Evolutionary conservation across 1,140 invertebrate genomes (phyloP), one percentile per base, ranked within the genome.

Genomic region (Phthorimaea operculella): DNA sequence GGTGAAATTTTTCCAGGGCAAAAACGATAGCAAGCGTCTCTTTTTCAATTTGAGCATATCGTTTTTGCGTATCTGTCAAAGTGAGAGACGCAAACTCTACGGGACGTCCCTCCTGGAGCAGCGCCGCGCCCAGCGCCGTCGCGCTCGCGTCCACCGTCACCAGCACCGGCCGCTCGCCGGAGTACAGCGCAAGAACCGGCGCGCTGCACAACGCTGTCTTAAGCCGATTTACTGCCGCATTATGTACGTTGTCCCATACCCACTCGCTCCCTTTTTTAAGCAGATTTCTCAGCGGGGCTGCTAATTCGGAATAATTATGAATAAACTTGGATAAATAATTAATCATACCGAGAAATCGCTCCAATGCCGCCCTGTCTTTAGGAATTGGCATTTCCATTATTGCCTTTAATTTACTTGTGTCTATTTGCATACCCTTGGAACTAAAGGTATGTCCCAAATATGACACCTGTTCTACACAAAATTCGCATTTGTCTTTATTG

Each of bases 261-360:
- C 70, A 85, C 3, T n/a, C 4, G 12, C 14, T 51, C 11, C 85
- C 68, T 63, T 86, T 83, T 57, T 76, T n/a, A 74, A 48, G 10
- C 16, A 54, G 10, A 14, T 54, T 36, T 33, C 53, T 14, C 18
- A 54, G 21, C 18, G 39, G 68, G 47, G 55, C 57, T 8, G 78
- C 76, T 8, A 67, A 28, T 42, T 76, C 60, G 12, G 79, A 74
- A 14, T 79, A 64, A 57, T 86, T 76, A 12, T 62, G 66, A 21
- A 85, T 73, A 64, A 74, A 85, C 54, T 12, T 54, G 10, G 42
- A 12, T 2, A 83, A 42, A 63, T 71, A 81, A 57, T 76, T 83
- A n/a, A 76, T 59, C 57, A 83, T 67, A 4, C 82, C 82, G 34
- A 86, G 51, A 56, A 85, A 66, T 61, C 62, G 61, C 49, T 68